Evolutionary conservation across 2,888 invertebrate genomes (phyloP), one percentile per base, ranked within the genome.

Genomic region (Acrocyrtus sp.): DNA sequence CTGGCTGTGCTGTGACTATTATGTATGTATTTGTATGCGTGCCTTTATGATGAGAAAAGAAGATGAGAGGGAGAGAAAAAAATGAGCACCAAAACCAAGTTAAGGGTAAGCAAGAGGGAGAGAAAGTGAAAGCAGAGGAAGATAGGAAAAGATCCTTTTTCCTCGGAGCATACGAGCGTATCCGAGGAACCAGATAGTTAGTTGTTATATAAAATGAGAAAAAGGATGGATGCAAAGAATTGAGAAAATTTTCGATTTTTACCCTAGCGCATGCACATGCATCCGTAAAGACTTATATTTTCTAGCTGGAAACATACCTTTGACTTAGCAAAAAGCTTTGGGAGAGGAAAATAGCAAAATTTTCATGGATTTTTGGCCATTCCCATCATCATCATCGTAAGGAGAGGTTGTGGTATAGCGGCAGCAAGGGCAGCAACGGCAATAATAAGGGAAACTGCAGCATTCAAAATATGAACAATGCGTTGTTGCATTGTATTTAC

Each of bases 211-310:
- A 50, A 65, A 66, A 66, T 68, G 51, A 61, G 51, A 24, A 54
- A 26, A 8, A 53, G 73, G 67, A 68, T 68, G 58, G 60, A 60
- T 47, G 65, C 50, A 66, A 54, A 74, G 60, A 74, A 69, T 65
- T 75, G 72, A 58, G 74, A 75, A 75, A 75, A 69, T 72, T 77
- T 77, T 77, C 77, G 77, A 77, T 77, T 77, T 77, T 77, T 77
- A 77, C 74, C 77, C 77, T 65, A 74, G 77, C 77, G 77, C 77
- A 77, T 77, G 77, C 74, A 77, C 77, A 77, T 74, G 77, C 74
- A 77, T 68, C 72, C 69, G 72, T 66, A 72, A 54, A 54, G 66
- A 56, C 51, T 27, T 39, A 60, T 68, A 63, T 58, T 67, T 60
- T 67, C 65, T 66, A 63, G 57, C 66, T 67, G 58, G 63, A 66